Evolutionary conservation across 2,888 invertebrate genomes (phyloP).

Genomic region (Xanthostigma xanthostigma): DNA sequence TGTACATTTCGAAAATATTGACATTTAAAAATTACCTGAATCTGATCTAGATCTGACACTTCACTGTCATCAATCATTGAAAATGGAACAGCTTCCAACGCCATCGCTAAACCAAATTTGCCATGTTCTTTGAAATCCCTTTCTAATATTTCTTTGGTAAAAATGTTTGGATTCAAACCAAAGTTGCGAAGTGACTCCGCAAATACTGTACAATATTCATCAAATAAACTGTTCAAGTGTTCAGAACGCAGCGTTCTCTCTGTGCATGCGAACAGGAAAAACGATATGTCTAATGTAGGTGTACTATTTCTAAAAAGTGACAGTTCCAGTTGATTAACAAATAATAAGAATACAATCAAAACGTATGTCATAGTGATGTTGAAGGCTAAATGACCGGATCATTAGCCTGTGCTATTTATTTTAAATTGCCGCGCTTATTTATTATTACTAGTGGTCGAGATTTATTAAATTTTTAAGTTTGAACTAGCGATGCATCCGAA

Average conservation of each 20-base stretch:
- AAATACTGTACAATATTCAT: conserved; percentile 43
- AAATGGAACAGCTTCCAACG: conserved; percentile 43
- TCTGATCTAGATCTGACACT: conserved; percentile 36
- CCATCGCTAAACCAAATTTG: conserved; percentile 39
- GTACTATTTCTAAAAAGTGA: conserved; percentile 21
- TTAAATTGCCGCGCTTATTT: no score
- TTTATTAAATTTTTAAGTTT: no score
- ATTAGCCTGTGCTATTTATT: no score
- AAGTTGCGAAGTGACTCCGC: conserved; percentile 35
- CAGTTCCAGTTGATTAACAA: not conserved
- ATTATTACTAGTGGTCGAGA: no score
- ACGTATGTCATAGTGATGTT: no score
- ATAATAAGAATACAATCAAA: conserved; percentile 1
- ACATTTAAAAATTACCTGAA: conserved; percentile 27
- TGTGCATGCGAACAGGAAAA: conserved; percentile 48
- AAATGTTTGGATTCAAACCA: conserved; percentile 44
- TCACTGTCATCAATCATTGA: conserved; percentile 40
- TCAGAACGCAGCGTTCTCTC: conserved; percentile 36
- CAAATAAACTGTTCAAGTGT: conserved; percentile 42
- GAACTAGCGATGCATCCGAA: no score
- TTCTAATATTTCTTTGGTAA: conserved; percentile 34
- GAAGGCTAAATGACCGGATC: no score
- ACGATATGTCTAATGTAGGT: conserved; percentile 41
- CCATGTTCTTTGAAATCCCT: conserved; percentile 40
- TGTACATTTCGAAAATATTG: not conserved